Conservation (phyloP, 2,888 invertebrate genomes). For the Leptura quadrifasciata region DNA sequence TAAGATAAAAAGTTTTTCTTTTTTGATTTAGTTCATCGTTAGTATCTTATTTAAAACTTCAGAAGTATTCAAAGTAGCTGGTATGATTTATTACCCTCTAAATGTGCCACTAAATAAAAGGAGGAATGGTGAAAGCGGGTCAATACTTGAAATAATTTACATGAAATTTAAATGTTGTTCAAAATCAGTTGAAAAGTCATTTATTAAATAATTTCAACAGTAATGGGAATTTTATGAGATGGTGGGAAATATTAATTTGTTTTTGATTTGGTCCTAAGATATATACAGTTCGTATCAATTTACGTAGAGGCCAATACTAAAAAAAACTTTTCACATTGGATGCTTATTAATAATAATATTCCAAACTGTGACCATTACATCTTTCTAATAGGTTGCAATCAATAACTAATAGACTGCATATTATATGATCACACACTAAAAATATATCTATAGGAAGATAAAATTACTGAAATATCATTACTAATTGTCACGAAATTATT, state of each 20-base stretch:
- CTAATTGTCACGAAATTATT: no score
- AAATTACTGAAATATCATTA: no score
- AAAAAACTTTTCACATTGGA: no score
- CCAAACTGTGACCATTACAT: no score
- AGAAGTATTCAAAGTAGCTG: constrained; percentile 14
- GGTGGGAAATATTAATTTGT: not conserved
- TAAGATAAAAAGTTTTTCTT: constrained; percentile 3
- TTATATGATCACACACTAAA: no score
- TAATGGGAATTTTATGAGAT: not conserved
- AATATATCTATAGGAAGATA: no score
- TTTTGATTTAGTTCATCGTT: not conserved
- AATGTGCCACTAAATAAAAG: constrained; percentile 13
- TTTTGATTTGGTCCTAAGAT: not conserved
- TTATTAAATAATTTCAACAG: not conserved
- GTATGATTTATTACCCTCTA: constrained; percentile 15
- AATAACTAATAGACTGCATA: no score
- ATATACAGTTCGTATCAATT: no score
- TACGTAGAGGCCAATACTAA: no score
- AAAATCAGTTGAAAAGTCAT: constrained; percentile 6
- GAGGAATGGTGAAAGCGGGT: not conserved
- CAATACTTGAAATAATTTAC: constrained; percentile 10
- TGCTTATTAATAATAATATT: no score
- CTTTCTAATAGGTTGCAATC: no score
- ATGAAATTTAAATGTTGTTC: constrained; percentile 8
- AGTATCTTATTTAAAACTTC: constrained; percentile 19